Base-by-base conservation (phyloP, 2,113 vertebrate species). In the Edolisoma coerulescens region DNA sequence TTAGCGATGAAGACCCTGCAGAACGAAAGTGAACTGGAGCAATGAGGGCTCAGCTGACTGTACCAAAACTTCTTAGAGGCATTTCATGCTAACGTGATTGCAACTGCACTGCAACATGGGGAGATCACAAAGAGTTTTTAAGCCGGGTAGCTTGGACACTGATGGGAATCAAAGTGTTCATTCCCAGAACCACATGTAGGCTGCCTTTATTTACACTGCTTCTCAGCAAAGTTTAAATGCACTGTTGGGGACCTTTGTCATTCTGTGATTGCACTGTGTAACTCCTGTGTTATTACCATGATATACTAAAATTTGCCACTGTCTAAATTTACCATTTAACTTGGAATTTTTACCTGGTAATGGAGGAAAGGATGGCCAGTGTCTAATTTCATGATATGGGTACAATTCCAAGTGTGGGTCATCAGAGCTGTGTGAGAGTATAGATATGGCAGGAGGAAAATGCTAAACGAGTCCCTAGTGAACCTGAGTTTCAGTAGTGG, bases 1-100 rank as follows among this genome's bases (percentile, higher is more conserved):
- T 95, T 99, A 37, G 99, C 99, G 2, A 99, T 99, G 99, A 99
- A 99, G 96, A 99, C 99, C 0, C 97, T 99, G 95, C 99, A 99
- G 95, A 99, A 99, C 27, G 99, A 99, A n/a, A 98, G 93, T 0
- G 99, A 99, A 39, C 80, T 99, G 97, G 99, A 99, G 15, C 98
- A 98, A 23, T 99, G 90, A 98, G 3, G 33, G 5, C 24, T 53
- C 16, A 11, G 80, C 60, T 64, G 85, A 70, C 45, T 21, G 20
- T 7, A 21, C 70, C 49, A 16, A 32, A 75, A n/a, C 19, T 37
- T 57, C 30, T 23, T 28, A 27, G 67, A 70, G 45, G 63, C 33
- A 5, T 77, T 88, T 84, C 33, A 1, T 60, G 73, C 69, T 70
- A 10, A 53, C 7, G 28, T 75, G 74, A 39, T 65, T 35, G 33